Conservation (phyloP, 1,140 invertebrate genomes). For the Diorhabda sublineata region DNA sequence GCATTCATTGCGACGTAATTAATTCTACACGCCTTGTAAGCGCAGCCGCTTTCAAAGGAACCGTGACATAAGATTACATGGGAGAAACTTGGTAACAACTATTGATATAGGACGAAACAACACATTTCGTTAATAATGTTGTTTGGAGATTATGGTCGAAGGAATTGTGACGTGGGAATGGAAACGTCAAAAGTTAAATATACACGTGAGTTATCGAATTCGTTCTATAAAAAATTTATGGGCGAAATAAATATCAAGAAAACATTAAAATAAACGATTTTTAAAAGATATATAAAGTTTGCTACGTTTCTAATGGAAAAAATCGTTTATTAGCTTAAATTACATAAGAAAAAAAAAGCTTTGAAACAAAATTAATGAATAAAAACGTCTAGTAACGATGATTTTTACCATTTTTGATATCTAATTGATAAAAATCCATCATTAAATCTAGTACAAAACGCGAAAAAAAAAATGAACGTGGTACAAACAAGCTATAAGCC, state of each 20-base stretch:
- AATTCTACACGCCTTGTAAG: constrained; percentile 40
- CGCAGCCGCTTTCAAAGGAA: constrained; percentile 34
- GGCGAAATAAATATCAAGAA: background rate
- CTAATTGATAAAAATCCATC: no score
- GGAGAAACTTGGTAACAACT: constrained; percentile 27
- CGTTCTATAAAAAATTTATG: background rate
- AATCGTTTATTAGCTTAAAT: background rate
- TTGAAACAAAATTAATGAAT: no score
- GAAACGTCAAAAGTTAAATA: background rate
- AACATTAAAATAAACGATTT: background rate
- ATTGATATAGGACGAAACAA: background rate
- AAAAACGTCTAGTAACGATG: no score
- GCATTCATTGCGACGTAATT: constrained; percentile 30
- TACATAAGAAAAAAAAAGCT: background rate
- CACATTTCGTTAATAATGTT: constrained; percentile 13
- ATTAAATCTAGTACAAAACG: no score
- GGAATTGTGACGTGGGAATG: constrained; percentile 8
- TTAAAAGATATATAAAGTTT: background rate
- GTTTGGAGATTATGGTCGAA: background rate
- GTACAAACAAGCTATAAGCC: constrained; percentile 16
- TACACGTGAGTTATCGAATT: background rate
- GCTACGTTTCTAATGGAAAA: background rate
- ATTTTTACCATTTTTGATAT: no score
- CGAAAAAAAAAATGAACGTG: background rate
- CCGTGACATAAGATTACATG: constrained; percentile 40